Conservation (phyloP, 2,113 vertebrate genomes). For the Otocyon megalotis region DNA sequence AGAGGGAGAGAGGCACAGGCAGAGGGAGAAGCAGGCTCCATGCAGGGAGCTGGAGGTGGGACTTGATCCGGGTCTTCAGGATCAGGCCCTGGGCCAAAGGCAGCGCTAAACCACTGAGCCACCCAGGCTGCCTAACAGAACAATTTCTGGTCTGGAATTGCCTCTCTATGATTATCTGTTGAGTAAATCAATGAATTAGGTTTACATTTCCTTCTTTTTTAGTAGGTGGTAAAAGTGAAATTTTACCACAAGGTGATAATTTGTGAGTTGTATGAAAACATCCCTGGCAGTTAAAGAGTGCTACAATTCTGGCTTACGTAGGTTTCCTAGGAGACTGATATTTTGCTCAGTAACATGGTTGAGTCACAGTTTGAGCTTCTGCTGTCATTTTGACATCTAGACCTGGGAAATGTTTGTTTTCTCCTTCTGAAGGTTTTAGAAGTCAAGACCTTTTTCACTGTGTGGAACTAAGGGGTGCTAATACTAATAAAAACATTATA, state of each 20-base stretch:
- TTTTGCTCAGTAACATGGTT: neutral
- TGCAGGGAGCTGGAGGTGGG: no score
- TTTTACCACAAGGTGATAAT: slow-evolving; percentile 3
- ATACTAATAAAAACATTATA: neutral
- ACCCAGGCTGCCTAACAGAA: neutral
- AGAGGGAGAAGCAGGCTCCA: no score
- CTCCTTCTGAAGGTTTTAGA: neutral
- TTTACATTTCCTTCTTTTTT: neutral
- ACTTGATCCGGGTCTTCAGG: no score
- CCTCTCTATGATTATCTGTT: neutral
- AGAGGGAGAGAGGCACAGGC: no score
- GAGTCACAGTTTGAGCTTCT: slow-evolving; percentile 46
- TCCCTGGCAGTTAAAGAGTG: neutral
- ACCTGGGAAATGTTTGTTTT: slow-evolving; percentile 4
- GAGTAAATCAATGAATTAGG: neutral
- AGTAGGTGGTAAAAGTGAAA: neutral
- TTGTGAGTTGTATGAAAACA: neutral
- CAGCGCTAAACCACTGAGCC: no score
- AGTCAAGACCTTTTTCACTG: neutral
- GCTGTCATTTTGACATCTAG: slow-evolving; percentile 48
- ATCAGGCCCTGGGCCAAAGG: no score
- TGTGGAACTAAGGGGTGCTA: neutral
- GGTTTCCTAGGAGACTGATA: slow-evolving; percentile 56
- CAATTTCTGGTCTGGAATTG: neutral
- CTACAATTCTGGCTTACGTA: neutral